Base-by-base conservation (phyloP, 1,140 invertebrate genomes). In the Micrasema minimum region DNA sequence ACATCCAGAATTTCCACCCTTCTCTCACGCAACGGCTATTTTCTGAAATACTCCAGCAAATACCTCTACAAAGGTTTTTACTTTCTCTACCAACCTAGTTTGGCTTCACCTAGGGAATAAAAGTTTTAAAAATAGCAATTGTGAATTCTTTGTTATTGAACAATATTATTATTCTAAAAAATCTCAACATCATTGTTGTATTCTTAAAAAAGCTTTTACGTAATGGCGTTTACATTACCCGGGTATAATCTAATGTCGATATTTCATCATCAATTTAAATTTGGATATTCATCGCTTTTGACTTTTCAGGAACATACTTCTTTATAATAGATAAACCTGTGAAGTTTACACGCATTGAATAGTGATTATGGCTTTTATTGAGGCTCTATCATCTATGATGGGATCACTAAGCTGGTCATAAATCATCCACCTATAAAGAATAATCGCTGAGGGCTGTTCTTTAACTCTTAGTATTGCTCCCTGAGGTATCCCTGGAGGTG, bases 401-500 rank as follows among this genome's bases (percentile, higher is more conserved):
- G 65, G 48, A 67, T 38, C 48, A 67, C 65, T 66, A 67, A 53
- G 46, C 20, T 20, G 65, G 50, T 35, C 65, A 67, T 67, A 67
- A 67, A 67, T 67, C 65, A 67, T 41, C 45, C 65, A 45, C 51
- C 65, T 67, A n/a, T 43, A 67, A 67, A 67, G 65, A 67, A 67
- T 67, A 67, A 67, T 55, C 26, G 26, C 20, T 18, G 65, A 57
- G 37, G 22, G 48, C 14, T 22, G 14, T 14, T 23, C 26, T 37
- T 14, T 16, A 48, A 20, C 50, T 53, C 55, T 22, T 41, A 14
- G 37, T 59, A 41, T 16, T 55, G 51, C n/a, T 31, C 51, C 51
- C 51, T 23, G 55, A 59, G 55, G 55, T 59, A n/a, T 35, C 26
- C 53, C 31, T n/a, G n/a, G n/a, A n/a, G 22, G 11, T 18, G 55